Evolutionary conservation across 2,888 invertebrate genomes (phyloP).

Genomic region (Ormyrus rosae): DNA sequence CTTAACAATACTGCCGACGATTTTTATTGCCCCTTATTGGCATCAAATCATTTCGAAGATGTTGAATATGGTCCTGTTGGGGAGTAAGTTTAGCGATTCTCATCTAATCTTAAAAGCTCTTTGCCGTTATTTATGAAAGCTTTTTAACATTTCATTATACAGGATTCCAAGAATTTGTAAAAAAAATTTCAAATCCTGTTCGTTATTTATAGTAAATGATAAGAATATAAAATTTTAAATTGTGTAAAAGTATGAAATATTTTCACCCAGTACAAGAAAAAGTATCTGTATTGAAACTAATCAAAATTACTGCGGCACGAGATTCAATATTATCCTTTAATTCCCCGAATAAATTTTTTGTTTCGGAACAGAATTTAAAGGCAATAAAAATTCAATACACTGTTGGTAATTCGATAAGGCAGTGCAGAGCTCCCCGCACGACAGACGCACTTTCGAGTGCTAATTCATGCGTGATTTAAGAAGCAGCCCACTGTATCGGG

Average conservation of each 20-base stretch:
- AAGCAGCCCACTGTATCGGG: constrained; percentile 66
- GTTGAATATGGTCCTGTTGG: constrained; percentile 25
- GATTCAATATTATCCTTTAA: too few relatives aligned
- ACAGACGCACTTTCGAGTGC: constrained; percentile 56
- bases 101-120: too few relatives aligned
- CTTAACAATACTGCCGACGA: not conserved
- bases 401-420: constrained; percentile 53
- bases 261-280: too few relatives aligned
- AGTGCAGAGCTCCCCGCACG: constrained; percentile 11
- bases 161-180: too few relatives aligned
- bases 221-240: too few relatives aligned
- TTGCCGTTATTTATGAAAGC: not conserved
- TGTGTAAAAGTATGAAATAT: too few relatives aligned
- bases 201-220: too few relatives aligned
- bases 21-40: constrained; percentile 55
- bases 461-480: constrained; percentile 68
- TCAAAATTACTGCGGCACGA: too few relatives aligned
- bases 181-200: too few relatives aligned
- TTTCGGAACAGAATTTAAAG: constrained; percentile 18
- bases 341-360: not conserved
- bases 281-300: too few relatives aligned
- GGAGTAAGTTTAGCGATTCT: constrained; percentile 13
- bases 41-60: constrained; percentile 50
- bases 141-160: not conserved
- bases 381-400: constrained; percentile 39